Base-by-base conservation (phyloP, 2,888 invertebrate genomes). In the Plemyria rubiginata region DNA sequence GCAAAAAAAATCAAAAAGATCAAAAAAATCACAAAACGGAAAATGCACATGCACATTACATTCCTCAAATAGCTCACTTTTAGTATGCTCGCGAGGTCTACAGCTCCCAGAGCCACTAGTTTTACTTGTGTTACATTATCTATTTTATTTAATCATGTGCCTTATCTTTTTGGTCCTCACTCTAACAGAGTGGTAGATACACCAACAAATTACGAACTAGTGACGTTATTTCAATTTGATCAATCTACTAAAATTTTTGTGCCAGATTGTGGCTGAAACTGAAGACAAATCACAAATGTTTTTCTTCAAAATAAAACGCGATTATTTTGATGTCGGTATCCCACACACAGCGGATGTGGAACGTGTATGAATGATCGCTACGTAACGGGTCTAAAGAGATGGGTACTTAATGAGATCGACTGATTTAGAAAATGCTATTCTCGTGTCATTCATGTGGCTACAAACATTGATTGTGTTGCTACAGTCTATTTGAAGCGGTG, bases 391-490 rank as follows among this genome's bases (percentile, higher is more conserved):
- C 13, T 41, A 13, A 28, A 82, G 81, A 72, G 71, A 73, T 65
- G 74, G n/a, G n/a, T n/a, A n/a, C 67, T 66, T 80, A 82, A 83
- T 85, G 84, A 85, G 82, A 71, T 48, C 66, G 62, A 77, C 81
- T 56, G 69, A 80, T 84, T 81, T 82, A 85, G 76, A 76, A 41
- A 58, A 54, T 40, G 70, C 81, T 87, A 86, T 87, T 86, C 77
- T 80, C 45, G 76, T 72, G 71, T 72, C 82, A 86, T 87, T 86
- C 79, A 85, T 79, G 56, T 68, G 71, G 28, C 65, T 71, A 72
- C 64, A 61, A 62, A 67, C 68, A 62, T 72, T 76, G 70, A 69
- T 75, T 71, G 70, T 64, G 71, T 67, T 76, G 73, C 12, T 32
- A 13, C 11, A 13, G 72, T 81, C 84, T 87, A 87, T 87, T 86